A percentile compares a stretch with the other conserved stretches of the same genome.
Conservation (phyloP, 1,140 invertebrate species). For the Chironomus striatipennis region DNA sequence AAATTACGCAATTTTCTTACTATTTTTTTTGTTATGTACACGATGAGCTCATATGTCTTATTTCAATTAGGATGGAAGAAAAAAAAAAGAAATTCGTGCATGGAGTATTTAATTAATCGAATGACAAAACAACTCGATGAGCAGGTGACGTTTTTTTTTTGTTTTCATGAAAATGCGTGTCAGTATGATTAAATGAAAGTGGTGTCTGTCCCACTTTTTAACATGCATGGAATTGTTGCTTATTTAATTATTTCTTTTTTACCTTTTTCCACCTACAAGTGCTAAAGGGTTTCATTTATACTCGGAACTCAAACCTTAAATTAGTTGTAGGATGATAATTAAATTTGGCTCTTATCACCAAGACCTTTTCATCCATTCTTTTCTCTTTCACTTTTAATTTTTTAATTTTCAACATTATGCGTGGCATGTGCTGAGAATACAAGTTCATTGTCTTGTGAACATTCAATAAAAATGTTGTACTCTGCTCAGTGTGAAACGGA, state of each 20-base stretch:
- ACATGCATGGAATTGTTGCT: background rate
- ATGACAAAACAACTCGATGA: background rate
- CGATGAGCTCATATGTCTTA: background rate
- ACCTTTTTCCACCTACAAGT: background rate
- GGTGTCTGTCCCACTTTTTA: background rate
- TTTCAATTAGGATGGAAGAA: background rate
- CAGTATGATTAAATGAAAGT: constrained; percentile 8
- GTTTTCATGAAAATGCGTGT: background rate
- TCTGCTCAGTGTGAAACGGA: too few relatives aligned
- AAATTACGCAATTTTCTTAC: background rate
- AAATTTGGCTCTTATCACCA: too few relatives aligned
- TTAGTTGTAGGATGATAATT: too few relatives aligned
- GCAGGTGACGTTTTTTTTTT: background rate
- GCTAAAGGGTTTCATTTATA: too few relatives aligned
- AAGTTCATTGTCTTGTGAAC: too few relatives aligned
- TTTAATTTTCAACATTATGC: too few relatives aligned
- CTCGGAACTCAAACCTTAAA: too few relatives aligned
- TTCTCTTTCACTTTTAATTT: too few relatives aligned
- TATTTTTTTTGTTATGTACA: background rate
- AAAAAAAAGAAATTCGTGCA: background rate
- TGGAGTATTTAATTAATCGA: background rate
- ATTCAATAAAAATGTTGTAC: too few relatives aligned
- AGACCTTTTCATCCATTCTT: too few relatives aligned
- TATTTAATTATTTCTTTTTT: background rate
- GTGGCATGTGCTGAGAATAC: too few relatives aligned